Percentiles rank a stretch among this genome's conserved stretches.
Evolutionary conservation across 2,113 vertebrate genomes (phyloP).

Genomic region (Psittacara wagleri): DNA sequence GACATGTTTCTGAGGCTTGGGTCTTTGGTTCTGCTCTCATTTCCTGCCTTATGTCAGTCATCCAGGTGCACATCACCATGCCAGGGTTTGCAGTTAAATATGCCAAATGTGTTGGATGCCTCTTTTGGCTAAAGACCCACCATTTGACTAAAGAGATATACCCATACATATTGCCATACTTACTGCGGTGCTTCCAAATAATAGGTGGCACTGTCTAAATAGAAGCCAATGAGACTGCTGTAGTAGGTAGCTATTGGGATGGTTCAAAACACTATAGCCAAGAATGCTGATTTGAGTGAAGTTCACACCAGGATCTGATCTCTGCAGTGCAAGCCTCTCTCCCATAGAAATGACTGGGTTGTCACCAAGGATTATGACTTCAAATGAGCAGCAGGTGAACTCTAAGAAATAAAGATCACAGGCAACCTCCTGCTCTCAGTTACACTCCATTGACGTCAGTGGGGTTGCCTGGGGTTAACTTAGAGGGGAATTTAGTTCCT

Average conservation of each 20-base stretch:
- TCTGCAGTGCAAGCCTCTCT: neutral
- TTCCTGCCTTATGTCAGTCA: neutral
- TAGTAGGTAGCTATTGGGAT: neutral
- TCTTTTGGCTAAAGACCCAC: neutral
- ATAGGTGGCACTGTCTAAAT: neutral
- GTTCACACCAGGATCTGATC: neutral
- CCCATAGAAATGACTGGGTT: constrained; percentile 12
- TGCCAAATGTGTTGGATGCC: neutral
- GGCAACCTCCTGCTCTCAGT: constrained; percentile 57
- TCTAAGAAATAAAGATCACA: constrained; percentile 62
- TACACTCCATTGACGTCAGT: constrained; percentile 57
- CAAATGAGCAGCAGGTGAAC: constrained; percentile 62
- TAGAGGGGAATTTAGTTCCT: neutral
- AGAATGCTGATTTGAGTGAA: neutral
- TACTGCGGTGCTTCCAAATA: neutral
- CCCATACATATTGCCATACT: neutral
- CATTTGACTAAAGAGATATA: neutral
- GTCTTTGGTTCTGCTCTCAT: neutral
- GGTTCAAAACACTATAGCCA: neutral
- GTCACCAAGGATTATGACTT: constrained; percentile 65
- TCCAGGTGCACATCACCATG: no score
- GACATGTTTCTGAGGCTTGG: neutral
- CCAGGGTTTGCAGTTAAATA: neutral
- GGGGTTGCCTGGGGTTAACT: constrained; percentile 41
- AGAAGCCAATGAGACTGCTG: neutral